These are phyloP conservation scores for Poeciliopsis turneri DNA, from an alignment of 2,797 vertebrate genomes.

Conservation along the genomic window DNA sequence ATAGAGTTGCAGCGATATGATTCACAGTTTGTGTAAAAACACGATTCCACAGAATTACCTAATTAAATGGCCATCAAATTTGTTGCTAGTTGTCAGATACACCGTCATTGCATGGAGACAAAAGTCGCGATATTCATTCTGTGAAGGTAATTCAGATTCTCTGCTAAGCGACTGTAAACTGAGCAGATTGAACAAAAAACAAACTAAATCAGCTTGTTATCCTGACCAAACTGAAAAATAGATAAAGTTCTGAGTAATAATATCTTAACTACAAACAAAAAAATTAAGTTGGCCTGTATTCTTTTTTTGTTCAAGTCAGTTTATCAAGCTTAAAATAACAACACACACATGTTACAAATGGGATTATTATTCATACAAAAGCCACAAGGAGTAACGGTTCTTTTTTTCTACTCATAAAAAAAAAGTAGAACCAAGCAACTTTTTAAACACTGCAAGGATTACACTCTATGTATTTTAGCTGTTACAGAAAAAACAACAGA, in stretches of 20 bases:
- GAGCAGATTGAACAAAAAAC: neutral
- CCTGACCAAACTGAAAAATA: neutral
- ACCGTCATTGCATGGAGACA: neutral
- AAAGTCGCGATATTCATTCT: neutral
- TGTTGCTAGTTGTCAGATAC: neutral
- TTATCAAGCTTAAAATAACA: neutral
- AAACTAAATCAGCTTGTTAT: neutral
- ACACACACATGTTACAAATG: neutral
- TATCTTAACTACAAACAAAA: too few relatives aligned
- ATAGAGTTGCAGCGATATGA: neutral
- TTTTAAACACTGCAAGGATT: neutral
- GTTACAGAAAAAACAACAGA: neutral
- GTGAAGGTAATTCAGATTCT: neutral
- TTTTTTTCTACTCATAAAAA: neutral
- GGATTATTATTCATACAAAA: neutral
- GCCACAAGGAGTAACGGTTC: neutral
- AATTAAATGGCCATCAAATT: neutral
- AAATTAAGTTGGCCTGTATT: neutral
- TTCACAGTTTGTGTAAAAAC: neutral
- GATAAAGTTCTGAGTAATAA: neutral
- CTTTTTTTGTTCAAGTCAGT: neutral
- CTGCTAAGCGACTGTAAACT: neutral
- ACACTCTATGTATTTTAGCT: neutral
- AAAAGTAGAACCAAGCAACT: neutral
- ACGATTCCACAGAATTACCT: neutral